Evolutionary conservation across 2,797 vertebrate genomes (phyloP).

Genomic region (Coluber constrictor): DNA sequence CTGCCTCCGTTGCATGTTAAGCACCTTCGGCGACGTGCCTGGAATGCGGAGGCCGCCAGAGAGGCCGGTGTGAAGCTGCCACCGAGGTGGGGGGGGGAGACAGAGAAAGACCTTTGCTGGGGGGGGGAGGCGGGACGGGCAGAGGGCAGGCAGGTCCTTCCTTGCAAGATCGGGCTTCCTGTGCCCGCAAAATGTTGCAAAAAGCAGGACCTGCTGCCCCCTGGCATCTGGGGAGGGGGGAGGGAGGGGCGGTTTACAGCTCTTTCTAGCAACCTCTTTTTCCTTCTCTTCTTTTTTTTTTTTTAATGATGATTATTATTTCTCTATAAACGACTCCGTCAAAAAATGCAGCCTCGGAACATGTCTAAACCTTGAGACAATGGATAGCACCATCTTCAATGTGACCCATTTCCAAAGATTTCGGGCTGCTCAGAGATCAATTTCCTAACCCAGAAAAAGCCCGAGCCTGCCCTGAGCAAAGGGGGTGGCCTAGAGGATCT

Average conservation of each 20-base stretch:
- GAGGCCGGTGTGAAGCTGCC: neutral
- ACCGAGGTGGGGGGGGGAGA: neutral
- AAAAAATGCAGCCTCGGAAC: neutral
- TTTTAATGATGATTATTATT: too few relatives aligned
- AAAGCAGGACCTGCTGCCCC: neutral
- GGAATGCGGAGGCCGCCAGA: neutral
- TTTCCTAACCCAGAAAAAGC: neutral
- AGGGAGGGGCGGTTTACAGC: neutral
- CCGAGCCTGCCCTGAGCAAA: neutral
- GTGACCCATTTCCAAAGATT: neutral
- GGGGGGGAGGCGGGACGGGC: rapidly evolving
- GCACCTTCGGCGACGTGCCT: conserved; percentile 3
- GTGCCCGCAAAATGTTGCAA: too few relatives aligned
- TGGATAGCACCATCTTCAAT: rapidly evolving
- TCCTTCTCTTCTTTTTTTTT: neutral
- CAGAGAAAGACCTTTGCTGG: neutral
- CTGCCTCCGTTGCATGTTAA: conserved; percentile 12
- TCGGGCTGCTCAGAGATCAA: neutral
- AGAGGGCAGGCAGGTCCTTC: neutral
- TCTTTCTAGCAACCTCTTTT: neutral
- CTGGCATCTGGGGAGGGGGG: neutral
- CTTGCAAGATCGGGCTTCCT: neutral
- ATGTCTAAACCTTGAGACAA: neutral
- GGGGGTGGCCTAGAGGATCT: neutral
- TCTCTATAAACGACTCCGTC: neutral